Evolutionary conservation across 2,113 vertebrate species (phyloP), one percentile per base, ranked within the genome.

Genomic region (Tachysurus vachellii): DNA sequence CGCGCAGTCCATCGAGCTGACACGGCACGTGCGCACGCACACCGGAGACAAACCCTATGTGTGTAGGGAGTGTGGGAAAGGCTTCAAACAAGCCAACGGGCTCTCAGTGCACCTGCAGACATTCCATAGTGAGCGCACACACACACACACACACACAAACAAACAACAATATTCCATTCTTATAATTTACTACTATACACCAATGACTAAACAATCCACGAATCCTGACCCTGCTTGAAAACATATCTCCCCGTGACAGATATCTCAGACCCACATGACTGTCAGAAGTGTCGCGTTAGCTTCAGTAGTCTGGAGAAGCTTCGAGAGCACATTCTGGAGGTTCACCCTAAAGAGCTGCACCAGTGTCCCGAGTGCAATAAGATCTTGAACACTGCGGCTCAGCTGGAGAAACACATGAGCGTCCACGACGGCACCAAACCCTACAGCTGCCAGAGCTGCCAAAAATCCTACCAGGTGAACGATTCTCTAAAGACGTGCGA

Each of bases 1-100:
- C 0, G 96, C 97, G 23, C 97, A 98, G 94, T 97, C 96, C 83
- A 97, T 98, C 0, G 96, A 98, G 90, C 95, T 98, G 87, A 97
- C 96, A 0, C 95, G 96, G 4, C 97, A 98, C 0, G 95, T 97
- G 82, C 92, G 95, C 26, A 97, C 97, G 0, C 97, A 97, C 95
- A 98, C 96, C 0, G 96, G 97, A 0, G 97, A 97, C 90, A 96
- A 97, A 85, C 97, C 97, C 0, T 97, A 96, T 0, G 96, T 97
- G 79, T 98, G 97, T 94, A 91, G 95, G 75, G 95, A 97, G 81
- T 97, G 97, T 70, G 96, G 97, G 61, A 98, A 97, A 88, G 97
- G 97, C 84, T 98, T 97, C 93, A 95, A 94, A 90, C 97, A 98
- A 91, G 96, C 97, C 90, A 98, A 96, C 0, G 96, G 97, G 26